Conservation (phyloP, 2,888 invertebrate genomes). For the Mycalesis mineus region DNA sequence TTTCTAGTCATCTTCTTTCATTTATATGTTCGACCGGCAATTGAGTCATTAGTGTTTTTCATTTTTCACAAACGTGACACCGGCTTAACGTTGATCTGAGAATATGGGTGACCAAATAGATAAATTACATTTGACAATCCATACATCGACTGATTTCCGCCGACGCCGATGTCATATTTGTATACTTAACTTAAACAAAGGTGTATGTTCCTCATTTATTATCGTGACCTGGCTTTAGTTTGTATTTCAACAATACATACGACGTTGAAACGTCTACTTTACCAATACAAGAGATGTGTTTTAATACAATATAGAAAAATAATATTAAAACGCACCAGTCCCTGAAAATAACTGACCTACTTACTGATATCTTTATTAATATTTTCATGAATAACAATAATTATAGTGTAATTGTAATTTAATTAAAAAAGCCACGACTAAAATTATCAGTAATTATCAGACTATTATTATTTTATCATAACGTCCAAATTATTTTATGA, state of each 20-base stretch:
- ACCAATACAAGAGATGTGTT: too few relatives aligned
- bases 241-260: constrained; percentile 12
- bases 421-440: too few relatives aligned
- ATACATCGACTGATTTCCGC: background rate
- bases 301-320: too few relatives aligned
- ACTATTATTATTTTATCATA: too few relatives aligned
- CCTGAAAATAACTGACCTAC: too few relatives aligned
- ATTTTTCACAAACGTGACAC: background rate
- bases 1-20: constrained; percentile 17
- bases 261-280: constrained; percentile 23
- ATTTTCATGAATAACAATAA: too few relatives aligned
- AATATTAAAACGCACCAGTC: too few relatives aligned
- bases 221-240: constrained; percentile 21
- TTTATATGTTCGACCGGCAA: constrained; percentile 14
- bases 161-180: background rate
- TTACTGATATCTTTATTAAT: too few relatives aligned
- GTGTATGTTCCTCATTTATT: constrained; percentile 8
- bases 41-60: background rate
- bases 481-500: too few relatives aligned
- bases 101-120: background rate
- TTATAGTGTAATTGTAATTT: too few relatives aligned
- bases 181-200: background rate
- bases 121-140: background rate
- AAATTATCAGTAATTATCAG: too few relatives aligned
- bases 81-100: background rate